These are phyloP conservation scores for Eilema depressum DNA, from an alignment of 2,888 invertebrate genomes.

Conservation along the genomic window DNA sequence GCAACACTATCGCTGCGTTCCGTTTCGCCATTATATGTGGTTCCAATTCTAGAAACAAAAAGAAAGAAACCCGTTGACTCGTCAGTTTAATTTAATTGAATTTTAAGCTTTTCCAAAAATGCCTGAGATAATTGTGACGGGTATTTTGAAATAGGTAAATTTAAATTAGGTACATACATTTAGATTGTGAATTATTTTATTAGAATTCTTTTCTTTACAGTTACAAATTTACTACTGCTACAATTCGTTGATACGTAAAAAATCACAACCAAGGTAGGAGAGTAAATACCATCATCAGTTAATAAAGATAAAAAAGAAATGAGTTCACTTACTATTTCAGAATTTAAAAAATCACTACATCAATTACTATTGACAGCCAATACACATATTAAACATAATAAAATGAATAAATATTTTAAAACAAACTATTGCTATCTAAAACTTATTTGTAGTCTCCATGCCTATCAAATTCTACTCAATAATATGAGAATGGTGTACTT, in stretches of 20 bases:
- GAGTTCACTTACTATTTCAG: background rate
- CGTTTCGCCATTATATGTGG: slow-evolving; percentile 69
- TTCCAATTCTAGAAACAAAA: slow-evolving; percentile 77
- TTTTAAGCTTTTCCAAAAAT: slow-evolving; percentile 51
- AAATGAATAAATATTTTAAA: background rate
- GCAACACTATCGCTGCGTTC: slow-evolving; percentile 77
- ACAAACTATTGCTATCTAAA: background rate
- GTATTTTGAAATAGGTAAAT: background rate
- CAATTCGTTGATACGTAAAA: background rate
- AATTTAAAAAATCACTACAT: background rate
- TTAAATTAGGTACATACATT: background rate
- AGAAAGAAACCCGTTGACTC: slow-evolving; percentile 65
- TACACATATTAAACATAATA: background rate
- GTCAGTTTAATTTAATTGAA: slow-evolving; percentile 42
- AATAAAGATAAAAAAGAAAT: background rate
- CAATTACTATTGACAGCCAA: background rate
- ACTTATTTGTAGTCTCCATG: background rate
- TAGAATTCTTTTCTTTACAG: background rate
- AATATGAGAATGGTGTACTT: slow-evolving; percentile 44
- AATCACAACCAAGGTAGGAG: background rate
- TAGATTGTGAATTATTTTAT: background rate
- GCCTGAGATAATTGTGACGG: background rate
- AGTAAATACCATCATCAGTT: background rate
- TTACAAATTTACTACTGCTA: background rate
- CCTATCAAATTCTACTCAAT: background rate